Percentiles rank a stretch among this genome's conserved stretches.
Evolutionary conservation across 1,140 invertebrate genomes (phyloP).

Genomic region (Papilio polyxenes): DNA sequence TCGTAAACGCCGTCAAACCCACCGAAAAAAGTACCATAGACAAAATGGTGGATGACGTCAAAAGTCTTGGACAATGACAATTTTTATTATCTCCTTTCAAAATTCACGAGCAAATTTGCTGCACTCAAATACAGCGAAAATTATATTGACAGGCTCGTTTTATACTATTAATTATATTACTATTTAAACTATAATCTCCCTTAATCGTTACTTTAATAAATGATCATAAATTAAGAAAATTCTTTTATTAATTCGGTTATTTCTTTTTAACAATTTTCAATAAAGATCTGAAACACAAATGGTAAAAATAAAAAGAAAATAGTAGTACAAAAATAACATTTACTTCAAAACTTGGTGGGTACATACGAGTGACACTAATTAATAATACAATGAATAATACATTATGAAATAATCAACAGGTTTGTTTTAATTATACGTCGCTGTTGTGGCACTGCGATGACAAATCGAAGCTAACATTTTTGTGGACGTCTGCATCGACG

Average conservation of each 20-base stretch:
- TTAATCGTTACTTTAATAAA: conserved; percentile 5
- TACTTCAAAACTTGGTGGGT: conserved; percentile 29
- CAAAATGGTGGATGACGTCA: conserved; percentile 67
- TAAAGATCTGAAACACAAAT: background rate
- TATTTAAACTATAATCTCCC: background rate
- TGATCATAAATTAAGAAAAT: background rate
- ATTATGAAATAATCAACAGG: conserved; percentile 4
- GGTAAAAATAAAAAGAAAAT: background rate
- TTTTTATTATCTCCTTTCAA: conserved; percentile 36
- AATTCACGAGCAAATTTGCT: conserved; percentile 33
- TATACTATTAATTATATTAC: background rate
- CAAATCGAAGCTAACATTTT: conserved; percentile 56
- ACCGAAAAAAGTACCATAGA: conserved; percentile 68
- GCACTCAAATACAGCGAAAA: conserved; percentile 27
- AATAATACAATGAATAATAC: conserved; percentile 29
- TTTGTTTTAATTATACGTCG: conserved; percentile 22
- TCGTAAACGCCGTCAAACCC: conserved; percentile 70
- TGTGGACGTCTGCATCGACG: conserved; percentile 51
- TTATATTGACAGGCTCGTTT: conserved; percentile 10
- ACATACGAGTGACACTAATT: conserved; percentile 20
- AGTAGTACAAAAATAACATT: conserved; percentile 10
- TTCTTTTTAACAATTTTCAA: background rate
- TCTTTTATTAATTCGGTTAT: background rate
- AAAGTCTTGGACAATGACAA: conserved; percentile 56
- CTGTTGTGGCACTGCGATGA: conserved; percentile 17